These are phyloP conservation scores for Acrossocheilus fasciatus DNA, from an alignment of 2,797 vertebrate species.

Conservation along the genomic window DNA sequence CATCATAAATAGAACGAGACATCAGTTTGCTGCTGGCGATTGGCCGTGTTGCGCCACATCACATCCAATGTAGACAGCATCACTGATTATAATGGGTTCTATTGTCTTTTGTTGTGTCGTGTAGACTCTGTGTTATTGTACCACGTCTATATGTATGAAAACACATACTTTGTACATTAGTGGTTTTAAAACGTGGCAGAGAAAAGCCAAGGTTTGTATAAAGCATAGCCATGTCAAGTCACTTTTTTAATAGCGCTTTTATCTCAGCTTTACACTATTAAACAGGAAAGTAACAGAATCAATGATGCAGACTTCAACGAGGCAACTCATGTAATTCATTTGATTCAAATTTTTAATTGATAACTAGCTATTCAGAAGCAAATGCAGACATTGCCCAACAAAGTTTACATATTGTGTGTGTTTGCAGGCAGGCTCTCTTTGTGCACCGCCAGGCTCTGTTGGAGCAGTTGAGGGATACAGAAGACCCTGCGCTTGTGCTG, in stretches of 20 bases:
- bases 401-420: not conserved
- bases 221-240: not conserved
- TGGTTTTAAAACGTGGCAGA: no score
- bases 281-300: not conserved
- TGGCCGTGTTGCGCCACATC: no score
- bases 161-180: not conserved
- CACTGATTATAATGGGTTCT: not conserved
- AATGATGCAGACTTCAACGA: not conserved
- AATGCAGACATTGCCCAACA: not conserved
- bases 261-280: not conserved
- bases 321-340: not conserved
- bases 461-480: conserved; percentile 90
- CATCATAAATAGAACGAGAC: no score
- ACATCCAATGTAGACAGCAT: not conserved
- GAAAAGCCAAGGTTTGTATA: no score
- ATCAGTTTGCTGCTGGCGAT: no score
- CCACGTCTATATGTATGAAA: not conserved
- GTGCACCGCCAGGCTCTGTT: conserved; percentile 90
- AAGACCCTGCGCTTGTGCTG: conserved; percentile 91
- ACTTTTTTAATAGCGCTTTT: not conserved
- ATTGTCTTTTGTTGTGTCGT: not conserved
- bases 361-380: not conserved
- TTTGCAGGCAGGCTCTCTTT: conserved; percentile 81
- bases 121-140: not conserved
- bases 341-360: not conserved